Evolutionary conservation across 2,888 invertebrate genomes (phyloP).

Genomic region (Ditylenchus weischeri): DNA sequence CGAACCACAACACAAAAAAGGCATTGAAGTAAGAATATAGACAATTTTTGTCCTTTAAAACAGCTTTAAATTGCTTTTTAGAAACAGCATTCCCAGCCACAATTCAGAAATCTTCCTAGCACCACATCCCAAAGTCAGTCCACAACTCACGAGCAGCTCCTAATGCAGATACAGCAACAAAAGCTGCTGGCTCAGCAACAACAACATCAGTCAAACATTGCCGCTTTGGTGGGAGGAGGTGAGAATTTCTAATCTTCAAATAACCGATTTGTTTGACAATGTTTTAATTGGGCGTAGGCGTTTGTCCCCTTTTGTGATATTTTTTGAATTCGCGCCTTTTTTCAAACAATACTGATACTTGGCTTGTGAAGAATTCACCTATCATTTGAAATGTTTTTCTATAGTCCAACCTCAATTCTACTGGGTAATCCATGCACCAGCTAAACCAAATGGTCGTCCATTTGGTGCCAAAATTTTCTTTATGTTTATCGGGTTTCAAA

Average conservation of each 20-base stretch:
- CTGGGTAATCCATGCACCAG: too few species aligned
- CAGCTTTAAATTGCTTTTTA: conserved; percentile 15
- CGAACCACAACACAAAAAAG: conserved; percentile 25
- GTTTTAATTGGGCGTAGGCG: too few species aligned
- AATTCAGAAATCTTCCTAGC: conserved; percentile 17
- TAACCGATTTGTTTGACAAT: not conserved
- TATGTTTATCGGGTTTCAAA: too few species aligned
- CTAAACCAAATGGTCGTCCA: too few species aligned
- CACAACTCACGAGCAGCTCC: conserved; percentile 25
- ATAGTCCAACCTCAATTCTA: too few species aligned
- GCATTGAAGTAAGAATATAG: conserved; percentile 15
- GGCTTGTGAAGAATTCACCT: too few species aligned
- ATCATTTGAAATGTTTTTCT: too few species aligned
- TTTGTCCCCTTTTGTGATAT: too few species aligned
- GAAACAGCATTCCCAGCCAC: conserved; percentile 36
- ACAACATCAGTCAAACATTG: conserved; percentile 38
- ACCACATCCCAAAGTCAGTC: conserved; percentile 25
- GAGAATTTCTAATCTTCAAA: conserved; percentile 1
- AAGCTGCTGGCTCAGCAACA: conserved; percentile 29
- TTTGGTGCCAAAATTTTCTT: too few species aligned
- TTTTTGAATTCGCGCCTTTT: too few species aligned
- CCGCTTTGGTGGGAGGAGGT: conserved; percentile 36
- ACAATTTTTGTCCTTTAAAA: conserved; percentile 1
- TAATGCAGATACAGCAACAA: conserved; percentile 27
- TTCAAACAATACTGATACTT: too few species aligned